Percentiles rank a stretch among this genome's conserved stretches.
These are phyloP conservation scores for Loriculus beryllinus DNA, from an alignment of 2,797 vertebrate genomes.

Conservation along the genomic window DNA sequence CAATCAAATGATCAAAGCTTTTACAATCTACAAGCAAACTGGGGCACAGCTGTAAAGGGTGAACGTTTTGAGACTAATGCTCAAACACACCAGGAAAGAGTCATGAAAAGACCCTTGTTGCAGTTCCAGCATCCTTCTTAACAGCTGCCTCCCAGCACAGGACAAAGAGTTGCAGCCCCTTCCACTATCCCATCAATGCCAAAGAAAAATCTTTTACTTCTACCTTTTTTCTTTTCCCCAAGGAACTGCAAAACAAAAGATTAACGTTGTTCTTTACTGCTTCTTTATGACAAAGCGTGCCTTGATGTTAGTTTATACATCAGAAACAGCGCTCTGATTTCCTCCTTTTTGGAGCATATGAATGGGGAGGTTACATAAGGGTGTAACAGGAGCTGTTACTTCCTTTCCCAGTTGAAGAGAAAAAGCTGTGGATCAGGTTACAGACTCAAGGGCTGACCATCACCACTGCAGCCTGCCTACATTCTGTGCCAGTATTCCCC, in stretches of 20 bases:
- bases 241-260: neutral
- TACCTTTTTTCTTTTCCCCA: neutral
- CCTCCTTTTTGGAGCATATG: constrained; percentile 35
- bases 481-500: neutral
- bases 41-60: neutral
- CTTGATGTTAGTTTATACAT: constrained; percentile 21
- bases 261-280: neutral
- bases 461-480: neutral
- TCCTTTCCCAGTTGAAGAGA: constrained; percentile 42
- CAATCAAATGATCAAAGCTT: neutral
- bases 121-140: neutral
- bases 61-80: neutral
- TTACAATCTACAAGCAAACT: neutral
- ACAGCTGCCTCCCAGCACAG: neutral
- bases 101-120: neutral
- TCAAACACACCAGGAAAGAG: neutral
- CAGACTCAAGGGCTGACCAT: neutral
- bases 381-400: constrained; percentile 64
- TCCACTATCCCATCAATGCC: fast-evolving
- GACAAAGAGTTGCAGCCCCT: neutral
- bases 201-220: neutral
- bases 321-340: constrained; percentile 34
- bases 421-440: constrained; percentile 59
- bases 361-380: constrained; percentile 60
- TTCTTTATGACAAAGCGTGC: neutral